Evolutionary conservation across 2,888 invertebrate species (phyloP), one percentile per base, ranked within the genome.

Genomic region (Drosophila neotestacea): DNA sequence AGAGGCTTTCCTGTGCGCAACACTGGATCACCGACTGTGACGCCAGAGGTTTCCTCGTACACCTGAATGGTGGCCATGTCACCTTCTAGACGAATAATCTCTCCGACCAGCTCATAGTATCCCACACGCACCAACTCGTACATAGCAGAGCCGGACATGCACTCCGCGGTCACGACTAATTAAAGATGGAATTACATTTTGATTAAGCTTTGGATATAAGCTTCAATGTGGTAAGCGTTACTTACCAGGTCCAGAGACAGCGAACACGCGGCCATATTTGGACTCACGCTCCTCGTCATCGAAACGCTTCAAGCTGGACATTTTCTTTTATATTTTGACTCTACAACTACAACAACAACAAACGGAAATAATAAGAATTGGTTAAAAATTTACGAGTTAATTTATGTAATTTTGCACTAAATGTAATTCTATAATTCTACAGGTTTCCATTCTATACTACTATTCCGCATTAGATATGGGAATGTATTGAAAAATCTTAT

Each of bases 51-150:
- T 93, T 98, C 97, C 92, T 98, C 97, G 93, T 98, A 98, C 79
- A 98, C 99, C 95, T 99, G 99, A 93, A 99, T 99, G 85, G 99
- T 99, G 72, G 99, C 99, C 96, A 98, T 97, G 93, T 99, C 99
- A 69, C 99, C 99, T 94, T 99, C 99, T 76, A 99, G 95, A 93
- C 99, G 96, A 93, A 99, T 99, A 93, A 99, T 99, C 94, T 99
- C 99, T 79, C 99, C 99, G 13, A 99, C 99, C 90, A 99, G 94
- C 93, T 99, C 99, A 87, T 96, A 95, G 94, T 99, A 99, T 1
- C 99, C 99, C 44, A 99, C 99, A 86, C 99, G 96, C 77, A 99
- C 99, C 94, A 99, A 93, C 94, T 99, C 99, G 96, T 99, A 99
- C 99, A 99, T 99, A 95, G 99, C 99, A 32, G 99, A 97, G 73